These are phyloP conservation scores for Chalcis sispes DNA, from an alignment of 2,888 invertebrate species.

Conservation along the genomic window DNA sequence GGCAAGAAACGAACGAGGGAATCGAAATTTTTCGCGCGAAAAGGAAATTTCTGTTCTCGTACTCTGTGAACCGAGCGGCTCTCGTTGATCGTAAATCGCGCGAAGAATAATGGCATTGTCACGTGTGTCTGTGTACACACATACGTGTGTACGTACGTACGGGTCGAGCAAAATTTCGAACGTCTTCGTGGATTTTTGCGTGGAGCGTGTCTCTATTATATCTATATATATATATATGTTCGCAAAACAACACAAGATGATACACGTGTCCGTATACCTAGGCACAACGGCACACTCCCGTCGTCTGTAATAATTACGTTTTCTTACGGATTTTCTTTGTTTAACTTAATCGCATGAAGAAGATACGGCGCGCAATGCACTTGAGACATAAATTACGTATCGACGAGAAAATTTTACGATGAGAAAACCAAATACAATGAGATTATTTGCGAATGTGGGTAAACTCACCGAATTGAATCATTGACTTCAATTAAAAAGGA, in stretches of 20 bases:
- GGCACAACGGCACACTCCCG: slow-evolving; percentile 1
- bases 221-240: neutral
- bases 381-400: slow-evolving; percentile 12
- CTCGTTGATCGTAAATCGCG: slow-evolving; percentile 49
- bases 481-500: too few species aligned
- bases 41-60: slow-evolving; percentile 37
- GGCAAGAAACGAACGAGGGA: slow-evolving; percentile 44
- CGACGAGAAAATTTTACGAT: slow-evolving; percentile 27
- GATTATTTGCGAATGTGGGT: slow-evolving; percentile 21
- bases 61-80: too few species aligned
- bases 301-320: slow-evolving; percentile 40
- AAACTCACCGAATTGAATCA: too few species aligned
- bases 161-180: slow-evolving; percentile 37
- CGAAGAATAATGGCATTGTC: slow-evolving; percentile 47
- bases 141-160: neutral
- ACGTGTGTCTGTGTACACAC: slow-evolving; percentile 9
- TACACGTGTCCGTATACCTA: neutral
- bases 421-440: slow-evolving; percentile 49
- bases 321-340: slow-evolving; percentile 46
- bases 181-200: too few species aligned
- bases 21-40: slow-evolving; percentile 49
- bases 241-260: too few species aligned
- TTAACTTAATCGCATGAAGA: slow-evolving; percentile 21
- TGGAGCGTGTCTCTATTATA: neutral
- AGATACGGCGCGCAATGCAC: neutral